Conservation (phyloP, 2,888 invertebrate genomes). For the Chalcosyrphus nemorum region DNA sequence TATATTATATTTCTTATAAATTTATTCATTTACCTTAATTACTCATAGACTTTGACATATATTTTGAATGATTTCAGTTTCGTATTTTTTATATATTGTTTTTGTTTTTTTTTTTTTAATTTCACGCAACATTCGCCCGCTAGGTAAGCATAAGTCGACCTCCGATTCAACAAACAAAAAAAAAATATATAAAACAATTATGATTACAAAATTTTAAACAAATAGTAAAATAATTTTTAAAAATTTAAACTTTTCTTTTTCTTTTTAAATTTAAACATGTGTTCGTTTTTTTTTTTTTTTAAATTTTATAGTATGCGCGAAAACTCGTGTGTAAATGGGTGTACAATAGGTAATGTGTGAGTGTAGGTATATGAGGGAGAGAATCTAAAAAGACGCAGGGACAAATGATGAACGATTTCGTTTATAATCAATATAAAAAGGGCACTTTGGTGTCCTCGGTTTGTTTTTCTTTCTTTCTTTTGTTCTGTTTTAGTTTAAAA, state of each 20-base stretch:
- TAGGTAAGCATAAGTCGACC: slow-evolving; percentile 50
- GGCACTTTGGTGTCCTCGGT: slow-evolving; percentile 73
- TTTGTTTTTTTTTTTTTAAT: slow-evolving; percentile 9
- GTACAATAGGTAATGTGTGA: background rate
- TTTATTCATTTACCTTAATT: slow-evolving; percentile 71
- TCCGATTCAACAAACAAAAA: slow-evolving; percentile 47
- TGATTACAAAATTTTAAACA: slow-evolving; percentile 43
- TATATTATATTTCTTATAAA: slow-evolving; percentile 72
- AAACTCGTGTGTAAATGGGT: slow-evolving; percentile 37
- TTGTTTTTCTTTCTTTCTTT: slow-evolving; percentile 29
- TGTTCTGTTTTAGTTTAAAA: slow-evolving; percentile 57
- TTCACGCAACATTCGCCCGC: slow-evolving; percentile 55
- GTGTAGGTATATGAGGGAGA: slow-evolving; percentile 40
- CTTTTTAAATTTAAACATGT: slow-evolving; percentile 40
- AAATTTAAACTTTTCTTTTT: slow-evolving; percentile 27
- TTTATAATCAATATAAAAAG: slow-evolving; percentile 71
- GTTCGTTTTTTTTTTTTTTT: too few relatives aligned
- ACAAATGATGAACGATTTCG: slow-evolving; percentile 63
- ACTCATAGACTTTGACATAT: slow-evolving; percentile 70
- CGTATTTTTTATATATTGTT: slow-evolving; percentile 27
- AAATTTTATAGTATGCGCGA: slow-evolving; percentile 48
- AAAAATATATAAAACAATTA: too few relatives aligned
- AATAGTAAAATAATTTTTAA: slow-evolving; percentile 16
- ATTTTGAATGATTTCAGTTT: slow-evolving; percentile 70
- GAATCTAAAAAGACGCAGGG: slow-evolving; percentile 60